These are phyloP conservation scores for Limnephilus auricula DNA, from an alignment of 2,888 invertebrate genomes.

Conservation along the genomic window DNA sequence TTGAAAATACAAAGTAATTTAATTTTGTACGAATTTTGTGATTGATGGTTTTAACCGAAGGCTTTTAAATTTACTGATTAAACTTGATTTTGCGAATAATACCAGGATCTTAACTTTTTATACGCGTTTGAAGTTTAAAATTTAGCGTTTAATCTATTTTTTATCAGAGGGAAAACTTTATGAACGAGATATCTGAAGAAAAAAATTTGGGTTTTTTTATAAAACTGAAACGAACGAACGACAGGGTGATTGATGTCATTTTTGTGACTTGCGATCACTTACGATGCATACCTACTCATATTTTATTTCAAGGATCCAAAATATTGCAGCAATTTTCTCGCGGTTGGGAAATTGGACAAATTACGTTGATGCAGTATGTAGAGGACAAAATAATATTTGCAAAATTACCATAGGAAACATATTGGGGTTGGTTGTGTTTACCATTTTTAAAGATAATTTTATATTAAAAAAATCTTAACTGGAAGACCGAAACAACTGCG, in stretches of 20 bases:
- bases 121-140: neutral
- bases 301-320: neutral
- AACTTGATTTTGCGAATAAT: neutral
- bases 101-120: neutral
- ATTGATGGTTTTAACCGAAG: neutral
- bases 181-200: neutral
- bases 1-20: neutral
- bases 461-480: too few species aligned
- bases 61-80: neutral
- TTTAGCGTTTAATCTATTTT: neutral
- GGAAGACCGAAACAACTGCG: too few species aligned
- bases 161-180: neutral
- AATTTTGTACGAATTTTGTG: neutral
- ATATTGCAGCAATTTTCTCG: neutral
- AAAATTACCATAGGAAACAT: too few species aligned
- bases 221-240: neutral
- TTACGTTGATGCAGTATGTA: too few species aligned
- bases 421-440: too few species aligned
- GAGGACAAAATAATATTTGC: too few species aligned
- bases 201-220: neutral
- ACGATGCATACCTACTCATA: neutral
- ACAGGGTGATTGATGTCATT: neutral
- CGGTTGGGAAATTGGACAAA: neutral
- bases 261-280: neutral
- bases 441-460: too few species aligned